phyloP scores from a whole-genome alignment of 2,113 vertebrate species.

The Nymphicus hollandicus region DNA sequence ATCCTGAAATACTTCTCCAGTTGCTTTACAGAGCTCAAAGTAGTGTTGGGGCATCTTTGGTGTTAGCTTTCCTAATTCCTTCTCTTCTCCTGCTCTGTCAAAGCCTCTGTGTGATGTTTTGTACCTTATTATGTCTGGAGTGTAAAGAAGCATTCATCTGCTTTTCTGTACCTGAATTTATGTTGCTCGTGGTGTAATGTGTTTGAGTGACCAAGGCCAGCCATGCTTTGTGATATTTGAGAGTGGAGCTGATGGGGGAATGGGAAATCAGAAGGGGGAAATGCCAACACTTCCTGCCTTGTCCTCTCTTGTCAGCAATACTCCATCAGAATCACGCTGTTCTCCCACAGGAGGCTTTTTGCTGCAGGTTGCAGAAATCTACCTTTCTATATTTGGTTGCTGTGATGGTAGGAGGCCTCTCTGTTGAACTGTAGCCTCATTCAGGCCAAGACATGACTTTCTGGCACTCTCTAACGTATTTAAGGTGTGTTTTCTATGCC shows the following conservation, averaged over 20 bases:
- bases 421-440: background rate
- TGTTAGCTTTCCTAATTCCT: background rate
- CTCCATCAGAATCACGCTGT: rapidly evolving
- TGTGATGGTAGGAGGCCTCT: background rate
- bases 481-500: background rate
- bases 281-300: rapidly evolving
- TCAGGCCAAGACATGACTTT: background rate
- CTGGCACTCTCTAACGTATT: background rate
- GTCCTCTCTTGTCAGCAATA: background rate
- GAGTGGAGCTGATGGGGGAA: background rate
- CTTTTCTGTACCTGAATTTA: background rate
- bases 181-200: background rate
- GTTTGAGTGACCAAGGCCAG: background rate
- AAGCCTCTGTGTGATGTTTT: background rate
- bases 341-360: background rate
- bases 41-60: background rate
- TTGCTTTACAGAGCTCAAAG: background rate
- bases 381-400: background rate
- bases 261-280: background rate
- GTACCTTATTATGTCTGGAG: background rate
- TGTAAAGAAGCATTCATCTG: background rate
- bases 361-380: background rate
- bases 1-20: background rate
- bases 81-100: background rate
- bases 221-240: background rate